phyloP scores from a whole-genome alignment of 2,888 invertebrate genomes.

The Lasioglossum figueresi region DNA sequence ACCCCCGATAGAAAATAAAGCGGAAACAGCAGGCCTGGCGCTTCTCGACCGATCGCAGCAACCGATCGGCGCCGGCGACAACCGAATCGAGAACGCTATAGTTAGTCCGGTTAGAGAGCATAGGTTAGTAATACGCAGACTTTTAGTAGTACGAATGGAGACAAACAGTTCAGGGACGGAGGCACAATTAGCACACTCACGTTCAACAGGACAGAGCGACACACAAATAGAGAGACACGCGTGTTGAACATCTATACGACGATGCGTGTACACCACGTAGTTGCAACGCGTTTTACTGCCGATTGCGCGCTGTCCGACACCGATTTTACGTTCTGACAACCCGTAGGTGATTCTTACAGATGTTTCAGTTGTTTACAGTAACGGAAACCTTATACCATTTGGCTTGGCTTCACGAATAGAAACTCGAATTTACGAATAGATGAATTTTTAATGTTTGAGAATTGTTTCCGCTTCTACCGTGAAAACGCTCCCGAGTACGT shows the following conservation, averaged over 20 bases:
- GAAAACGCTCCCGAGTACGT: no score
- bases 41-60: constrained; percentile 9
- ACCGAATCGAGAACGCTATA: constrained; percentile 57
- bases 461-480: no score
- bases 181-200: constrained; percentile 83
- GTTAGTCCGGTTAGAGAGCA: constrained; percentile 70
- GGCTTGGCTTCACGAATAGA: no score
- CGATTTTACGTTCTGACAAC: neutral
- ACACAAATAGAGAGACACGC: constrained; percentile 68
- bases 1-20: neutral
- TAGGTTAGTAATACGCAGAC: constrained; percentile 71
- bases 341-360: neutral
- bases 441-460: neutral
- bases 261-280: constrained; percentile 9
- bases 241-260: constrained; percentile 55
- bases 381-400: no score
- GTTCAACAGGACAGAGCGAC: constrained; percentile 76
- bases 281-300: neutral
- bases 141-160: constrained; percentile 68
- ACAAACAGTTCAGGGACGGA: constrained; percentile 83
- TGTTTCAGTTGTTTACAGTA: neutral
- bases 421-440: no score
- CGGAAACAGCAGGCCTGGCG: neutral
- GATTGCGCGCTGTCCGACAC: neutral
- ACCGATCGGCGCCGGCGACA: constrained; percentile 29